These are phyloP conservation scores for Anolis sagrei DNA, from an alignment of 2,113 vertebrate genomes.

Conservation along the genomic window DNA sequence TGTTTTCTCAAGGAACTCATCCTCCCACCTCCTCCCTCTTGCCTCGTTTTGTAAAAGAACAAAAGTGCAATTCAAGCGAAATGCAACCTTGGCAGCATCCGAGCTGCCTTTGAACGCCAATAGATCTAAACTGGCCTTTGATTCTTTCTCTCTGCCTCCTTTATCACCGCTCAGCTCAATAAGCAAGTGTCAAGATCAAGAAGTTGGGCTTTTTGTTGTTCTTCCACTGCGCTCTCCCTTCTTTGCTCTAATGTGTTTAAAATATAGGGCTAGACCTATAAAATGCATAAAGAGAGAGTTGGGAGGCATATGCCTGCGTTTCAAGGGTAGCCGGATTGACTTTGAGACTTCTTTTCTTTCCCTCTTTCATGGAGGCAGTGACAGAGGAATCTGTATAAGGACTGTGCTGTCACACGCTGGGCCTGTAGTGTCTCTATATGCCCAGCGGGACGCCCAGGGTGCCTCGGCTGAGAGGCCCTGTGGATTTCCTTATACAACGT, in stretches of 20 bases:
- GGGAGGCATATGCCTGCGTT: not conserved
- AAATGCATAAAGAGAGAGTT: not conserved
- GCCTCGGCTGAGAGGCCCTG: too few species aligned
- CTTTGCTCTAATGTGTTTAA: not conserved
- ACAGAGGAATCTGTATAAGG: not conserved
- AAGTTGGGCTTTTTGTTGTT: not conserved
- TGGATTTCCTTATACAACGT: too few species aligned
- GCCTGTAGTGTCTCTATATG: too few species aligned
- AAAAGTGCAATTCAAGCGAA: not conserved
- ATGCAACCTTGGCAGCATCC: not conserved
- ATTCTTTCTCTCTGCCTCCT: not conserved
- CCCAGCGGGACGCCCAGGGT: too few species aligned
- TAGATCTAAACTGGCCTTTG: not conserved
- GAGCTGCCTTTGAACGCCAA: not conserved
- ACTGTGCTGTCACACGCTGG: too few species aligned
- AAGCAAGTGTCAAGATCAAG: not conserved
- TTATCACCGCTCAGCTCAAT: not conserved
- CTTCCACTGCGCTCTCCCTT: too few species aligned
- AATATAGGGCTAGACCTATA: not conserved
- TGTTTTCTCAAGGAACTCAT: not conserved
- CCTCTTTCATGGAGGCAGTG: not conserved
- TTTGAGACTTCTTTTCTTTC: not conserved
- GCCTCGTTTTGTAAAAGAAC: not conserved
- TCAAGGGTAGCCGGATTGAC: not conserved
- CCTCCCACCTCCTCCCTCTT: too few species aligned